Percentiles rank a stretch among this genome's conserved stretches.
These are phyloP conservation scores for Gastracanthus pulcherrimus DNA, from an alignment of 2,888 invertebrate species.

Conservation along the genomic window DNA sequence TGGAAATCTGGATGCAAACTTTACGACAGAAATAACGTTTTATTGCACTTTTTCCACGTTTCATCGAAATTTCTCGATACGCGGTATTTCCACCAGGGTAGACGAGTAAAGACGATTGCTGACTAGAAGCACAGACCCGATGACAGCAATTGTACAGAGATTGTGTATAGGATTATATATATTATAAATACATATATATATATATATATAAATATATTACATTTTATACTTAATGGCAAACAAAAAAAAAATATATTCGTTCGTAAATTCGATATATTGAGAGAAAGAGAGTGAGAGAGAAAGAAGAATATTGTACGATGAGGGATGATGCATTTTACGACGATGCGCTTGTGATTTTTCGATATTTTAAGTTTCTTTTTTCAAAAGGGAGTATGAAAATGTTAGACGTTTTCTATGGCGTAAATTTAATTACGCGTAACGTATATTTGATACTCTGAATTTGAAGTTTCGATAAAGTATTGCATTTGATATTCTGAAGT, in stretches of 20 bases:
- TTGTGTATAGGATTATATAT: slow-evolving; percentile 65
- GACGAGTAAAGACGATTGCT: slow-evolving; percentile 51
- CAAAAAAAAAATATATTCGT: slow-evolving; percentile 40
- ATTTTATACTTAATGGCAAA: slow-evolving; percentile 55
- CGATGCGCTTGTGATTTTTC: slow-evolving; percentile 54
- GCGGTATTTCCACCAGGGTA: slow-evolving; percentile 30
- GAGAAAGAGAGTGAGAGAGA: slow-evolving; percentile 6
- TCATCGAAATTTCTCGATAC: neutral
- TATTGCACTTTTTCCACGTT: neutral
- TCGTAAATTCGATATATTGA: slow-evolving; percentile 52
- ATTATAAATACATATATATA: slow-evolving; percentile 42
- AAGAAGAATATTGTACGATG: slow-evolving; percentile 26
- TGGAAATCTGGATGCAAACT: too few relatives aligned
- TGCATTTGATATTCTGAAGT: slow-evolving; percentile 27
- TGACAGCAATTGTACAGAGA: slow-evolving; percentile 67
- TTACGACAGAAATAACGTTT: neutral
- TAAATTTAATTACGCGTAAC: slow-evolving; percentile 9
- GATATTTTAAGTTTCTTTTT: slow-evolving; percentile 37
- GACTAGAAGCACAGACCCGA: slow-evolving; percentile 53
- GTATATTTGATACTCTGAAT: slow-evolving; percentile 43
- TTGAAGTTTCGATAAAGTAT: slow-evolving; percentile 28
- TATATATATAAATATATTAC: slow-evolving; percentile 47
- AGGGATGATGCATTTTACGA: slow-evolving; percentile 35
- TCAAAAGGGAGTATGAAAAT: neutral
- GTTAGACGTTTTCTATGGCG: neutral